Percentiles rank a stretch among this genome's conserved stretches.
These are phyloP conservation scores for Lampris incognitus DNA, from an alignment of 2,113 vertebrate genomes.

Conservation along the genomic window DNA sequence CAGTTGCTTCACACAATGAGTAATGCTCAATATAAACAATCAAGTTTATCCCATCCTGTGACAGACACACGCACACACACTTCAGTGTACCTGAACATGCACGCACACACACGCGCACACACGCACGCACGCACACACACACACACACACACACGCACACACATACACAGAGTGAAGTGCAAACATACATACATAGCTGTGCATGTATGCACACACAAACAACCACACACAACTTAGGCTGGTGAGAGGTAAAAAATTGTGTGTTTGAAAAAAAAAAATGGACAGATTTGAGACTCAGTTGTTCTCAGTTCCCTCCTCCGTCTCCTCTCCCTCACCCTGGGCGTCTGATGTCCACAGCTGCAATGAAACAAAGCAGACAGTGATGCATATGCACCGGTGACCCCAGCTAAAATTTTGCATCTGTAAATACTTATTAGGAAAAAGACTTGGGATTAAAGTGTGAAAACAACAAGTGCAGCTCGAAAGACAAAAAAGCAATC, in stretches of 20 bases:
- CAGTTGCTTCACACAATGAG: conserved; percentile 57
- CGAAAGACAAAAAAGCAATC: too few relatives aligned
- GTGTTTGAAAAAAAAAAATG: background rate
- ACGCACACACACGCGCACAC: conserved; percentile 26
- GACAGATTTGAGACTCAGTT: conserved; percentile 55
- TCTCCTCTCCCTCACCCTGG: conserved; percentile 67
- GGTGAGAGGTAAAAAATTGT: conserved; percentile 70
- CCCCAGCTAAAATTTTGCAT: background rate
- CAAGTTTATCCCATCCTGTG: conserved; percentile 52
- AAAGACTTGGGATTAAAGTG: background rate
- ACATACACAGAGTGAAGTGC: conserved; percentile 73
- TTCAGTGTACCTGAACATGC: conserved; percentile 44
- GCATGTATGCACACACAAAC: conserved; percentile 65
- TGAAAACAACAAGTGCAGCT: background rate
- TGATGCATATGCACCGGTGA: conserved; percentile 2
- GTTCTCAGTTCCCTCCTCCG: conserved; percentile 59
- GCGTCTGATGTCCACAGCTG: conserved; percentile 81
- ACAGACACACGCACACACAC: conserved; percentile 38
- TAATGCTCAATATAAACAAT: conserved; percentile 34
- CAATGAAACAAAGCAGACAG: conserved; percentile 5
- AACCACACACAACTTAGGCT: conserved; percentile 75
- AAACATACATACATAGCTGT: conserved; percentile 66
- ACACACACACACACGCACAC: conserved; percentile 55
- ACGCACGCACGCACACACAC: conserved; percentile 49
- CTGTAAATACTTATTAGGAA: background rate